Conservation (phyloP, 2,113 vertebrate genomes). For the Melanerpes aurifrons region DNA sequence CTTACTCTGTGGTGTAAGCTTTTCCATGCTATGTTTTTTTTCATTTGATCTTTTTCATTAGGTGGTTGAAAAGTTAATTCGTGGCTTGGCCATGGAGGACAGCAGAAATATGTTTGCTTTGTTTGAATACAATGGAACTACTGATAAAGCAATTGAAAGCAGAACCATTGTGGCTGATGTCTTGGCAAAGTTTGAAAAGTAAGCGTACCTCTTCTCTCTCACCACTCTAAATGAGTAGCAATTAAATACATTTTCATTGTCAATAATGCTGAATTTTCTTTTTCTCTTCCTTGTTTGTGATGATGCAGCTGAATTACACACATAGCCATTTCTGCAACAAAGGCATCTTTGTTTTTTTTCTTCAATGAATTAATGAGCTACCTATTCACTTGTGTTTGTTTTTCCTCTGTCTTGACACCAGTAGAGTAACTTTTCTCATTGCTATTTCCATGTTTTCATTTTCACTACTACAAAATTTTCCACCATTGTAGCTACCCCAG, state of each 20-base stretch:
- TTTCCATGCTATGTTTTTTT: not conserved
- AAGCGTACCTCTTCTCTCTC: conserved; percentile 39
- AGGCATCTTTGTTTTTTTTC: not conserved
- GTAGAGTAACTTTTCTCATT: not conserved
- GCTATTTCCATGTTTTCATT: not conserved
- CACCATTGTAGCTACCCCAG: not conserved
- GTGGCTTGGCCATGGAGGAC: conserved; percentile 96
- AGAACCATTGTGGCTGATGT: conserved; percentile 92
- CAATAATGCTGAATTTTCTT: not conserved
- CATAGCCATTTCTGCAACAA: not conserved
- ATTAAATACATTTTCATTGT: not conserved
- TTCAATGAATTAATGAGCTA: not conserved
- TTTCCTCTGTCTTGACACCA: not conserved
- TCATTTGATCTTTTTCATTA: conserved; percentile 59
- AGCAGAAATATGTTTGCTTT: conserved; percentile 98
- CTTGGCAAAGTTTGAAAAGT: conserved; percentile 97
- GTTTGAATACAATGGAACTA: conserved; percentile 89
- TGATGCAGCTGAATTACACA: not conserved
- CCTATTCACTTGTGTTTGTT: not conserved
- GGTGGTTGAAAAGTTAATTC: conserved; percentile 97
- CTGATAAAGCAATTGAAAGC: conserved; percentile 94
- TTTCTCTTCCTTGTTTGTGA: not conserved
- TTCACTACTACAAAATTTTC: not conserved
- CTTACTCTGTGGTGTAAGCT: not conserved
- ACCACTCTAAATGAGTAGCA: not conserved